A percentile compares a stretch with the other conserved stretches of the same genome.
Conservation (phyloP, 2,113 vertebrate species). For the Cavia aperea region DNA sequence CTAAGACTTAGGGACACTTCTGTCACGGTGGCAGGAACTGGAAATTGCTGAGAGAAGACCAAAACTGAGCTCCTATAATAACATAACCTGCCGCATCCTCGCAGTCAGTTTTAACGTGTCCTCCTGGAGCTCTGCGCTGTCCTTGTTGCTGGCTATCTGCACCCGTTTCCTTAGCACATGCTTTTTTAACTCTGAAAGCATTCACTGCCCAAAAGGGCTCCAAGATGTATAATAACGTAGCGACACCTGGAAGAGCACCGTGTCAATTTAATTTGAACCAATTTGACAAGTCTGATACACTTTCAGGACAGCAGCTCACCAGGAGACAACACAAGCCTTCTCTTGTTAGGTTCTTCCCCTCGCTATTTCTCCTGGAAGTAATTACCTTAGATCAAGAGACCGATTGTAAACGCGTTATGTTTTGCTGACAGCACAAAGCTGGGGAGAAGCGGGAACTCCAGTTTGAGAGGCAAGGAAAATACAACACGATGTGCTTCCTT, state of each 20-base stretch:
- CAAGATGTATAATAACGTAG: conserved; percentile 65
- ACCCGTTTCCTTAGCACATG: conserved; percentile 43
- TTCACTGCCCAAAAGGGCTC: conserved; percentile 61
- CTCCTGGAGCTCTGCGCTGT: background rate
- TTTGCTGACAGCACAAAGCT: conserved; percentile 80
- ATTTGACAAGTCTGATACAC: conserved; percentile 75
- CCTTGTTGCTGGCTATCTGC: conserved; percentile 29
- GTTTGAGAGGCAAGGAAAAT: conserved; percentile 75
- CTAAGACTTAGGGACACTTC: conserved; percentile 32
- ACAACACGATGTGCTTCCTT: conserved; percentile 72
- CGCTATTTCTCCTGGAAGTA: conserved; percentile 74
- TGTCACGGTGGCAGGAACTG: conserved; percentile 4
- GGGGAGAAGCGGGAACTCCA: conserved; percentile 62
- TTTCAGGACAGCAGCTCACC: conserved; percentile 64
- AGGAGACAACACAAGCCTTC: conserved; percentile 58
- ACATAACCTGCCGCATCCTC: background rate
- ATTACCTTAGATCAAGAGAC: conserved; percentile 79
- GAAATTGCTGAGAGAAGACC: conserved; percentile 62
- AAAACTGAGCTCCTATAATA: conserved; percentile 25
- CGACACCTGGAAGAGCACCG: conserved; percentile 59
- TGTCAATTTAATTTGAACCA: conserved; percentile 79
- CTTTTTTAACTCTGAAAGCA: conserved; percentile 52
- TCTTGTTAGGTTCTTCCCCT: conserved; percentile 72
- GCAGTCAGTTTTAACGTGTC: background rate
- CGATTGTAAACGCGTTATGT: conserved; percentile 73